These are phyloP conservation scores for Zhuqinia jingwanae DNA, from an alignment of 2,888 invertebrate genomes.

Conservation along the genomic window DNA sequence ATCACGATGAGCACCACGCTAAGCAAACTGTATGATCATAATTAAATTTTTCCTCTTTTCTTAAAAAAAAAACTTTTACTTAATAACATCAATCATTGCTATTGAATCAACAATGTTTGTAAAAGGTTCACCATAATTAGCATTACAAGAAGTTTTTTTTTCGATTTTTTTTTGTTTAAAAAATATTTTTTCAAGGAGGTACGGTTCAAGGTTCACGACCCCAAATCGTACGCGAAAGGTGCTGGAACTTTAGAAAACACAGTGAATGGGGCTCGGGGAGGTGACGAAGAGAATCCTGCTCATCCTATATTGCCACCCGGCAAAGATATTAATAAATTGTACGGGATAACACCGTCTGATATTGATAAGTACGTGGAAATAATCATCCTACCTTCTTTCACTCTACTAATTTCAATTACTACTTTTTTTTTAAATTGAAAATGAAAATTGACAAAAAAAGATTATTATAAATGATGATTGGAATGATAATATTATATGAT, in stretches of 20 bases:
- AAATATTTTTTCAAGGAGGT: conserved; percentile 88
- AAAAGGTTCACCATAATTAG: too few relatives aligned
- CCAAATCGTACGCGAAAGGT: conserved; percentile 95
- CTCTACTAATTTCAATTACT: too few relatives aligned
- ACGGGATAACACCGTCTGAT: conserved; percentile 93
- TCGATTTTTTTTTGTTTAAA: background rate
- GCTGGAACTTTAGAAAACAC: conserved; percentile 93
- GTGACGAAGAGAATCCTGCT: conserved; percentile 83
- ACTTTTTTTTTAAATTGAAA: too few relatives aligned
- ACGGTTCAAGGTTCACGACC: conserved; percentile 96
- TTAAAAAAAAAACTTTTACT: too few relatives aligned
- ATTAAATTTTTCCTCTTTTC: background rate
- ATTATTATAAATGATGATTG: too few relatives aligned
- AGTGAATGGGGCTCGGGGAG: conserved; percentile 88
- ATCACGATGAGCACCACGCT: conserved; percentile 81
- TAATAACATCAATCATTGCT: too few relatives aligned
- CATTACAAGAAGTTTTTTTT: background rate
- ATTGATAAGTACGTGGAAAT: conserved; percentile 89
- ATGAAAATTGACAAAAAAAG: too few relatives aligned
- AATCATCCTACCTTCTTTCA: too few relatives aligned
- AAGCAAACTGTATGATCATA: conserved; percentile 79
- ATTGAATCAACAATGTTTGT: background rate
- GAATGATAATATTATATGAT: too few relatives aligned
- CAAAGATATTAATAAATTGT: conserved; percentile 93
- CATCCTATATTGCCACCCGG: conserved; percentile 88